Evolutionary conservation across 2,797 vertebrate genomes (phyloP).

Genomic region (Alectoris magna): DNA sequence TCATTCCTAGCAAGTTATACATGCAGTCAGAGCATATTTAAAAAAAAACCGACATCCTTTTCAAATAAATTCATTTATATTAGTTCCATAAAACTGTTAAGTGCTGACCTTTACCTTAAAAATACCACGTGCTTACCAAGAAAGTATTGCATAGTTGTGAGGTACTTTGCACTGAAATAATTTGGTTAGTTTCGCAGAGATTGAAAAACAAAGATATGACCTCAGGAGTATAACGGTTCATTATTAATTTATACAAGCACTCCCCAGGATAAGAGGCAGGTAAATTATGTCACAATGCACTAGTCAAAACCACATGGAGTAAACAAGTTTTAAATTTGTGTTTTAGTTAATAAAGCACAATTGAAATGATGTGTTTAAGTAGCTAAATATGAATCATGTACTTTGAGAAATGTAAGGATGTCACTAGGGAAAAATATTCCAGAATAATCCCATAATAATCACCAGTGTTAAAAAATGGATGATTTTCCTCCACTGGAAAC

Average conservation of each 20-base stretch:
- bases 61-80: neutral
- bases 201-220: neutral
- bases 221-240: neutral
- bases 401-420: neutral
- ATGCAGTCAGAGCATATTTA: neutral
- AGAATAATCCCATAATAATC: neutral
- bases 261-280: neutral
- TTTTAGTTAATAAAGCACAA: neutral
- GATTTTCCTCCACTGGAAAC: neutral
- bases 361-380: neutral
- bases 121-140: neutral
- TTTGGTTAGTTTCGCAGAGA: neutral
- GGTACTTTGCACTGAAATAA: neutral
- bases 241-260: neutral
- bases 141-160: neutral
- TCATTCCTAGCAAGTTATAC: neutral
- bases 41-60: neutral
- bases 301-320: neutral
- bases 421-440: neutral
- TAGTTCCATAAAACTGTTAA: neutral
- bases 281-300: neutral
- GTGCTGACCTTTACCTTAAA: neutral
- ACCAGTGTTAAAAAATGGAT: rapidly evolving
- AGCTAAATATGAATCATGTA: neutral
- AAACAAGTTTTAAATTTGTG: neutral